Evolutionary conservation across 2,888 invertebrate species (phyloP).

Genomic region (Habroteleia sp.): DNA sequence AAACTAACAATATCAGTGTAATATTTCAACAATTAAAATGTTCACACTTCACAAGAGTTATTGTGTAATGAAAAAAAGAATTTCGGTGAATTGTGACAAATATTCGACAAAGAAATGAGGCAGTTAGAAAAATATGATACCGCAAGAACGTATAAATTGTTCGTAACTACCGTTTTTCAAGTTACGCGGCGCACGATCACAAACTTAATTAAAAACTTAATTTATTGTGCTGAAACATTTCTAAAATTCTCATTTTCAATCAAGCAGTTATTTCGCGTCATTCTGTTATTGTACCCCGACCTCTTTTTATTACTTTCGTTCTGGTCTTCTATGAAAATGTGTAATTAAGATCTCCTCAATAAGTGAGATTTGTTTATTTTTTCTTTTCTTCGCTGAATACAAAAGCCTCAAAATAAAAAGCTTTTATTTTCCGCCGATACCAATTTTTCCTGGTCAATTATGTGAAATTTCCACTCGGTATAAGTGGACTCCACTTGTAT

Average conservation of each 20-base stretch:
- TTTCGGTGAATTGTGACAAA: constrained; percentile 32
- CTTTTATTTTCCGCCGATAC: constrained; percentile 29
- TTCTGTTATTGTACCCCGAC: background rate
- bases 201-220: constrained; percentile 53
- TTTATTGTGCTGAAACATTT: constrained; percentile 26
- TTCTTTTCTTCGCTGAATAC: background rate
- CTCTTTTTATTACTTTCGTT: too few relatives aligned
- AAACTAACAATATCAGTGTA: too few relatives aligned
- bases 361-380: constrained; percentile 27
- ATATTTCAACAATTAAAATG: too few relatives aligned
- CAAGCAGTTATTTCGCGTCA: too few relatives aligned
- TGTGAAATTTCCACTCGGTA: constrained; percentile 52
- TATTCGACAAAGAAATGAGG: constrained; percentile 25
- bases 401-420: constrained; percentile 25
- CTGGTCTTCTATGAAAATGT: too few relatives aligned
- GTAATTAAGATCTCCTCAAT: constrained; percentile 5
- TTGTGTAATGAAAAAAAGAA: too few relatives aligned
- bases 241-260: constrained; percentile 15
- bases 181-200: constrained; percentile 15
- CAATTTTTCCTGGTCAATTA: constrained; percentile 47
- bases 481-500: constrained; percentile 49
- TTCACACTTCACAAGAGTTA: too few relatives aligned
- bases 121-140: constrained; percentile 44
- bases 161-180: constrained; percentile 22
- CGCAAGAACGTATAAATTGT: constrained; percentile 43